Conservation (phyloP, 2,888 invertebrate genomes). For the Rosalia funebris region DNA sequence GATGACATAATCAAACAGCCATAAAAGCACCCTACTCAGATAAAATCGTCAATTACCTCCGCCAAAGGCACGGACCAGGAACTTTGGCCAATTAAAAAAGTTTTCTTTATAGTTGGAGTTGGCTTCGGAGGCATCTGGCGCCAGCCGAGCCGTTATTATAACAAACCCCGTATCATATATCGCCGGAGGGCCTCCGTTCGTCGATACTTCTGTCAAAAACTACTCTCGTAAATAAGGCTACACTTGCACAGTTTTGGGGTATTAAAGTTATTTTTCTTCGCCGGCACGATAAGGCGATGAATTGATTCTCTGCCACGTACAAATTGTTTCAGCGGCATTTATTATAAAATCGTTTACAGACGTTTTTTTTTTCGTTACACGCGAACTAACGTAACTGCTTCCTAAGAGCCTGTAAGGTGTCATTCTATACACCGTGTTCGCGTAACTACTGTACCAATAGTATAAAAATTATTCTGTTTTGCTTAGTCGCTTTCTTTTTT, state of each 20-base stretch:
- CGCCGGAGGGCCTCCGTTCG: conserved; percentile 6
- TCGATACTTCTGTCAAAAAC: conserved; percentile 25
- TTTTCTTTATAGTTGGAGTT: conserved; percentile 39
- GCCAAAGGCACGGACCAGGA: conserved; percentile 7
- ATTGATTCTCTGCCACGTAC: conserved; percentile 2
- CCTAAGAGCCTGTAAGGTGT: no score
- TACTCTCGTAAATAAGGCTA: conserved; percentile 27
- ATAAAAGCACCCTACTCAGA: not conserved
- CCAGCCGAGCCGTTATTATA: conserved; percentile 40
- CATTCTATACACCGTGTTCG: no score
- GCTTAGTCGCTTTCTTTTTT: no score
- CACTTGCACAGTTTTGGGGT: conserved; percentile 20
- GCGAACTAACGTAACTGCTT: no score
- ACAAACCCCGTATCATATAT: conserved; percentile 33
- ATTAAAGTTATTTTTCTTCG: conserved; percentile 14
- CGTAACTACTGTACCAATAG: no score
- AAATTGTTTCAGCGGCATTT: not conserved
- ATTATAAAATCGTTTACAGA: not conserved
- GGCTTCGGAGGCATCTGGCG: conserved; percentile 40
- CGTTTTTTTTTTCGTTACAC: no score
- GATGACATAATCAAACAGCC: conserved; percentile 4
- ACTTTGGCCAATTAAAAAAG: conserved; percentile 43
- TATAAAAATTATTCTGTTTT: no score
- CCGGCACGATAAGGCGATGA: conserved; percentile 1
- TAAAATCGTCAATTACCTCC: conserved; percentile 11